phyloP scores from a whole-genome alignment of 2,113 vertebrate genomes.

The Camelus bactrianus region DNA sequence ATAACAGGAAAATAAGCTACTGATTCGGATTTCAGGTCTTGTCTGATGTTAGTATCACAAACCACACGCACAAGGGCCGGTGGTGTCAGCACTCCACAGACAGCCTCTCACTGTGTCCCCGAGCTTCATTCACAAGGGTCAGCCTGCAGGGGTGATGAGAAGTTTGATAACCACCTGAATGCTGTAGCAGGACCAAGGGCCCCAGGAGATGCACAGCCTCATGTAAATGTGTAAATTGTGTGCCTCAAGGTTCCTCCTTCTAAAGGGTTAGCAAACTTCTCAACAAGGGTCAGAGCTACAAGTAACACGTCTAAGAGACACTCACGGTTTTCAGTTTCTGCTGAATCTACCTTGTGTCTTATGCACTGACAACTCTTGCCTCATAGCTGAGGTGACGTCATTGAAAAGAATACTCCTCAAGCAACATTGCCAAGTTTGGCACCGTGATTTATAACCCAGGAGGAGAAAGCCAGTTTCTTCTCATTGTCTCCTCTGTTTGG shows the following conservation, averaged over 20 bases:
- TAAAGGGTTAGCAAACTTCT: not conserved
- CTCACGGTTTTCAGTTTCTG: not conserved
- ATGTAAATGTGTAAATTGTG: not conserved
- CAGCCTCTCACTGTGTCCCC: not conserved
- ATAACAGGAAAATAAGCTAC: conserved; percentile 49
- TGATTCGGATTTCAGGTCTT: conserved; percentile 37
- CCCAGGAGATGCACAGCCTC: not conserved
- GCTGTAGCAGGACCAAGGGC: not conserved
- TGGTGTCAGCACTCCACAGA: not conserved
- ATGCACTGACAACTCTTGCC: not conserved
- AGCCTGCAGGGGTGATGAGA: not conserved
- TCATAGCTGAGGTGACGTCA: not conserved
- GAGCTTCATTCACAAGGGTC: not conserved
- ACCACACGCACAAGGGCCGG: not conserved
- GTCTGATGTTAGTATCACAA: not conserved
- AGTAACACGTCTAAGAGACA: not conserved
- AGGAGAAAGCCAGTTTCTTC: not conserved
- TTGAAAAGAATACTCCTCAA: not conserved
- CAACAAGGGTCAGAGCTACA: not conserved
- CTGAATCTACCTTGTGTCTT: not conserved
- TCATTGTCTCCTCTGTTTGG: not conserved
- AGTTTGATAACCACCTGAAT: not conserved
- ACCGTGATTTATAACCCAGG: not conserved
- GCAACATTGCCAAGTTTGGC: not conserved
- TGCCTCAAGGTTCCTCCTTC: not conserved